Base-by-base conservation (phyloP, 1,140 invertebrate species). In the Drosophila ogumai region DNA sequence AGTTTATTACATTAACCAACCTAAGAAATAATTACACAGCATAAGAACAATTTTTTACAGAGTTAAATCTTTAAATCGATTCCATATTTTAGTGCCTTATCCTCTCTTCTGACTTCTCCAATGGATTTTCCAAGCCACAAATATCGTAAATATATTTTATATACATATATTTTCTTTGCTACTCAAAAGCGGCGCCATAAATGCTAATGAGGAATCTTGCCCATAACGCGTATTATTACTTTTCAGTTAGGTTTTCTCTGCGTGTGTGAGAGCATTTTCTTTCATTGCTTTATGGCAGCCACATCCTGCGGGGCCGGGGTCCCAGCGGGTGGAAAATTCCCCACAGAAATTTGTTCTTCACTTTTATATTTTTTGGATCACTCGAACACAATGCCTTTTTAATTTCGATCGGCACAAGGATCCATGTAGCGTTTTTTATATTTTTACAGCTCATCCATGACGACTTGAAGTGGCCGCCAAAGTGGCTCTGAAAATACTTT, bases 381-480 rank as follows among this genome's bases (percentile, higher is more conserved):
- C 36, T 32, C 54, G 40, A 77, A 85, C 65, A 84, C 77, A 84
- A 86, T 65, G 61, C 71, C 40, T 57, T 77, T 82, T 80, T 73
- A 67, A 82, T 87, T 68, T 67, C 41, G 52, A 46, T 68, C 41
- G 28, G 49, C 59, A 40, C 25, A 75, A 85, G 81, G 86, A 90
- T 87, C 34, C 85, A 88, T 90, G 85, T 79, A 54, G 85, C 41
- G 61, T 81, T 85, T 88, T 88, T 88, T 88, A 88, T 88, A 85
- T 73, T 81, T 84, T 69, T 90, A 90, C 85, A 90, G 81, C 80
- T 81, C 81, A 81, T 90, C 86, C 68, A 52, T 73, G 59, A 46
- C 66, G 50, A 76, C 63, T 81, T 69, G 46, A 85, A 73, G 66
- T 55, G 58, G 58, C 59, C 50, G 50, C 47, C 60, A 47, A 61